Conservation (phyloP, 2,113 vertebrate species). For the Notiomystis cincta region DNA sequence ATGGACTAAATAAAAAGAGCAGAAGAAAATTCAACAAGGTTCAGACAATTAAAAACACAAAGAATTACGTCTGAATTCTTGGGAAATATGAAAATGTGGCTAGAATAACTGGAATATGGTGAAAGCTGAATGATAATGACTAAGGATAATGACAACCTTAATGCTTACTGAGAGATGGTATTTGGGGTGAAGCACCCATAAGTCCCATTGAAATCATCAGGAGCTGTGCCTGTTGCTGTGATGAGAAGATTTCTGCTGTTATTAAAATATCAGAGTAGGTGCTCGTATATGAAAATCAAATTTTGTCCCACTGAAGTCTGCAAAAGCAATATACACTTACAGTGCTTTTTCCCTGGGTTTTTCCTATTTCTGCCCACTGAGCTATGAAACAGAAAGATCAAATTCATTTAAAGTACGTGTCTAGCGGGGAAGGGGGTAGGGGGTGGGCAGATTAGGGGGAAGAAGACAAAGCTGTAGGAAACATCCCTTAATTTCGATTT, state of each 20-base stretch:
- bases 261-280: background rate
- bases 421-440: background rate
- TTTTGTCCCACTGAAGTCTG: background rate
- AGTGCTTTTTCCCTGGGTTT: background rate
- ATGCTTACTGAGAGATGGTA: background rate
- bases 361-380: background rate
- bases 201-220: background rate
- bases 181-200: background rate
- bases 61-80: background rate
- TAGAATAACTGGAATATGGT: background rate
- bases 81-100: background rate
- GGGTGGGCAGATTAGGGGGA: fast-evolving
- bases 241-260: background rate
- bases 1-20: background rate
- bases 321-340: background rate
- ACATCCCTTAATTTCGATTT: background rate
- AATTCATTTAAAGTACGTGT: background rate
- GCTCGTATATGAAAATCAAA: background rate
- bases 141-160: background rate
- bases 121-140: background rate
- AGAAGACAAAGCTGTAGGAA: background rate
- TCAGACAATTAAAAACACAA: background rate
- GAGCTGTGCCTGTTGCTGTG: background rate
- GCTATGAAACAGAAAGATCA: background rate
- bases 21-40: background rate